phyloP scores from a whole-genome alignment of 2,113 vertebrate genomes.

The Corythaeola cristata region DNA sequence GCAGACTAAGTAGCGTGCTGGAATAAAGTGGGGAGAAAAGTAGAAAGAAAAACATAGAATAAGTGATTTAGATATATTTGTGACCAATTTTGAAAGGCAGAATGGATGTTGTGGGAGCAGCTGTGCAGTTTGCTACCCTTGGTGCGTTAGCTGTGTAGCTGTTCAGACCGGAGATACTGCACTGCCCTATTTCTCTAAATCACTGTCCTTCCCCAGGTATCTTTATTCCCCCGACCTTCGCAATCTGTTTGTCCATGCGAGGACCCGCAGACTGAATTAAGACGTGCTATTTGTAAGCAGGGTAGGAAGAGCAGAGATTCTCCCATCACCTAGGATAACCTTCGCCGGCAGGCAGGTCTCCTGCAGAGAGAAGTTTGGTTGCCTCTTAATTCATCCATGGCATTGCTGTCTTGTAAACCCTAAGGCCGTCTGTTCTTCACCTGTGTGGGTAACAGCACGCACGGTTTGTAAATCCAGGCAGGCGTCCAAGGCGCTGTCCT shows the following conservation, averaged over 20 bases:
- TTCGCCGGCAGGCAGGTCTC: neutral
- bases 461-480: neutral
- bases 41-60: neutral
- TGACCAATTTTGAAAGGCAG: neutral
- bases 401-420: neutral
- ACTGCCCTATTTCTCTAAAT: neutral
- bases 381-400: constrained; percentile 1
- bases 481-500: neutral
- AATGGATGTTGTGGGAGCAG: neutral
- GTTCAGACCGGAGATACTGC: neutral
- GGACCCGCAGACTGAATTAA: neutral
- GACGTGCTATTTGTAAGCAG: neutral
- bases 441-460: neutral
- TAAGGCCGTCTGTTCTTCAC: neutral
- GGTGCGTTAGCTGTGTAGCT: neutral
- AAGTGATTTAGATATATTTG: neutral
- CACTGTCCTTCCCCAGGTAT: neutral
- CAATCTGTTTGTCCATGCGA: neutral
- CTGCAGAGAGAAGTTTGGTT: neutral
- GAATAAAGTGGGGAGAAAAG: neutral
- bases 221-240: neutral
- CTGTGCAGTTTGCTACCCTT: neutral
- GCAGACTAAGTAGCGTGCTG: neutral
- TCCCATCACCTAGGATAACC: constrained; percentile 15
- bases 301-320: neutral